Evolutionary conservation across 2,888 invertebrate species (phyloP).

Genomic region (Metopia argyrocephala): DNA sequence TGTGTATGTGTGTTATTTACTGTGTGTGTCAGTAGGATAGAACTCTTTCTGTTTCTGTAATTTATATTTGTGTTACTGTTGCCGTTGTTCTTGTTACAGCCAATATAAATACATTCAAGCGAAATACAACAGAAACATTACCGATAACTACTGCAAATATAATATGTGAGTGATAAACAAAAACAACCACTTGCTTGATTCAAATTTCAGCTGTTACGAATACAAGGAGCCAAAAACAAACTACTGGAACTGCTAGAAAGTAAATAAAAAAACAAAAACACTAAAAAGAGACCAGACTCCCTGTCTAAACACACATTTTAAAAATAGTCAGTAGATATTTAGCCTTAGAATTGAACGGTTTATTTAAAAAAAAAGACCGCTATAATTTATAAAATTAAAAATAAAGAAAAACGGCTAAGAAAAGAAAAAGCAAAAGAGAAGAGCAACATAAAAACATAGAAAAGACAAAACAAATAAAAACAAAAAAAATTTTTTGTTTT

Average conservation of each 20-base stretch:
- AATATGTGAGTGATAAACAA: slow-evolving; percentile 2
- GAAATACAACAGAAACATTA: neutral
- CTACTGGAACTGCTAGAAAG: slow-evolving; percentile 61
- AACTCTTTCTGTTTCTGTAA: no score
- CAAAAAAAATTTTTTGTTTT: slow-evolving; percentile 8
- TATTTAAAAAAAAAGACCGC: slow-evolving; percentile 17
- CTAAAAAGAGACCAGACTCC: slow-evolving; percentile 31
- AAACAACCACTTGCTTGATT: slow-evolving; percentile 66
- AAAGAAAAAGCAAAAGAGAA: neutral
- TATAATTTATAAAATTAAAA: neutral
- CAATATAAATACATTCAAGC: slow-evolving; percentile 18
- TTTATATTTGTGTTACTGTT: slow-evolving; percentile 24
- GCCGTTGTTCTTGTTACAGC: slow-evolving; percentile 15
- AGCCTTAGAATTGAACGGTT: slow-evolving; percentile 59
- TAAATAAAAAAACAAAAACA: neutral
- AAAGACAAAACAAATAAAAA: slow-evolving; percentile 30
- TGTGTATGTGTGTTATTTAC: neutral
- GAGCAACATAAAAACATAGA: slow-evolving; percentile 25
- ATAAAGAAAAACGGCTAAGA: neutral
- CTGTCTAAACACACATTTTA: neutral
- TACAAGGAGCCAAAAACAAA: slow-evolving; percentile 33
- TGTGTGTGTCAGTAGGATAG: slow-evolving; percentile 48
- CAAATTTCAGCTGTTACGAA: slow-evolving; percentile 51
- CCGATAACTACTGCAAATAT: neutral
- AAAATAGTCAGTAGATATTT: slow-evolving; percentile 53